Evolutionary conservation across 2,888 invertebrate species (phyloP).

Genomic region (Leptinotarsa rubiginosa): DNA sequence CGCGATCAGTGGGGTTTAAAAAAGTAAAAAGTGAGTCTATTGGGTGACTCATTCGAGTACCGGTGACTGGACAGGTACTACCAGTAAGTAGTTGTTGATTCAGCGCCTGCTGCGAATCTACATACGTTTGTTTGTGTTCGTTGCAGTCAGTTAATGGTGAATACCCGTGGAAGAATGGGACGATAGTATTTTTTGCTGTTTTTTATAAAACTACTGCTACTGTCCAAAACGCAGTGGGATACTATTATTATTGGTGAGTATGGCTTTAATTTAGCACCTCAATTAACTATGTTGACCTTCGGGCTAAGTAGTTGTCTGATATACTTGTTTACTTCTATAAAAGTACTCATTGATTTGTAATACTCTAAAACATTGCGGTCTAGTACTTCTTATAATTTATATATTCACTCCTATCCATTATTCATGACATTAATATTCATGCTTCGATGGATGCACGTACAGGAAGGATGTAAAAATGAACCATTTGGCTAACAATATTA

Average conservation of each 20-base stretch:
- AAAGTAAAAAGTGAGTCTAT: constrained; percentile 16
- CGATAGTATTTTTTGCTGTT: not conserved
- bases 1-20: constrained; percentile 13
- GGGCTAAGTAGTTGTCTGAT: not conserved
- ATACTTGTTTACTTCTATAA: not conserved
- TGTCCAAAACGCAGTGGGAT: not conserved
- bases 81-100: constrained; percentile 15
- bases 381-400: constrained; percentile 3
- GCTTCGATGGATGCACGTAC: constrained; percentile 10
- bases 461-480: constrained; percentile 17
- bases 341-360: constrained; percentile 2
- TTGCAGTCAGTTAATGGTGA: constrained; percentile 8
- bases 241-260: constrained; percentile 11
- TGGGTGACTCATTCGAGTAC: constrained; percentile 9
- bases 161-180: not conserved
- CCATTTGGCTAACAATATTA: not conserved
- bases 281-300: not conserved
- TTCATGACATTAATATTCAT: constrained; percentile 13
- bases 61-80: constrained; percentile 20
- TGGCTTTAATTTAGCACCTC: not conserved
- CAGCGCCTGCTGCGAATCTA: constrained; percentile 7
- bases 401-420: constrained; percentile 4
- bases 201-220: not conserved
- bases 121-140: constrained; percentile 11
- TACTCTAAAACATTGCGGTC: not conserved